A percentile compares a stretch with the other conserved stretches of the same genome.
Evolutionary conservation across 2,888 invertebrate species (phyloP).

Genomic region (Ichneumoninae sp.): DNA sequence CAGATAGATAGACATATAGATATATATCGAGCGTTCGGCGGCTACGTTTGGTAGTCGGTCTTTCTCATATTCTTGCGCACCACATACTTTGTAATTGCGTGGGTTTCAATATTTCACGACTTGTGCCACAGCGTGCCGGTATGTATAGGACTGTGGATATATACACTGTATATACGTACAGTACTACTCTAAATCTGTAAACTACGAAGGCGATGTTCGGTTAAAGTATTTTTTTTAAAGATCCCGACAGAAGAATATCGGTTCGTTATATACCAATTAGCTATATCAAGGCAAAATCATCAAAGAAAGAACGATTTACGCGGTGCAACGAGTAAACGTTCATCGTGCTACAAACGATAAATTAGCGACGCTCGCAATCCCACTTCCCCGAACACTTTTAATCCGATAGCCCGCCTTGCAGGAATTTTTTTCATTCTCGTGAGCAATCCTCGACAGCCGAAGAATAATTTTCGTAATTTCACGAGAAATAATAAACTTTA

Average conservation of each 20-base stretch:
- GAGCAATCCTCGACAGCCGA: not conserved
- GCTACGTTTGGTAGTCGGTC: not conserved
- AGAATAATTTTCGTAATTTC: not conserved
- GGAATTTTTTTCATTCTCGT: slow-evolving; percentile 5
- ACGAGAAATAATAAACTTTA: not conserved
- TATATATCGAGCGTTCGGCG: not conserved
- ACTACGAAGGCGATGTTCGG: not conserved
- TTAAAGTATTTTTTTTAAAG: not conserved
- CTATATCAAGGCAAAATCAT: not conserved
- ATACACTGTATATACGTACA: not conserved
- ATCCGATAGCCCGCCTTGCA: not conserved
- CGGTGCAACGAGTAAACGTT: not conserved
- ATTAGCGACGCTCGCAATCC: not conserved
- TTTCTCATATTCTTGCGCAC: not conserved
- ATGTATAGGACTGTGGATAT: not conserved
- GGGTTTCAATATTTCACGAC: not conserved
- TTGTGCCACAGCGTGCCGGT: not conserved
- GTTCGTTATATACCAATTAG: no score
- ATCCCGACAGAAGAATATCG: no score
- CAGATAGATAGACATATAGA: not conserved
- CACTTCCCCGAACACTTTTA: not conserved
- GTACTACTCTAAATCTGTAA: not conserved
- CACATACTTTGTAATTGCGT: not conserved
- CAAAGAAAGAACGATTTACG: not conserved
- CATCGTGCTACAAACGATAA: not conserved